A percentile compares a stretch with the other conserved stretches of the same genome.
Evolutionary conservation across 2,113 vertebrate genomes (phyloP).

Genomic region (Amphilophus citrinellus): DNA sequence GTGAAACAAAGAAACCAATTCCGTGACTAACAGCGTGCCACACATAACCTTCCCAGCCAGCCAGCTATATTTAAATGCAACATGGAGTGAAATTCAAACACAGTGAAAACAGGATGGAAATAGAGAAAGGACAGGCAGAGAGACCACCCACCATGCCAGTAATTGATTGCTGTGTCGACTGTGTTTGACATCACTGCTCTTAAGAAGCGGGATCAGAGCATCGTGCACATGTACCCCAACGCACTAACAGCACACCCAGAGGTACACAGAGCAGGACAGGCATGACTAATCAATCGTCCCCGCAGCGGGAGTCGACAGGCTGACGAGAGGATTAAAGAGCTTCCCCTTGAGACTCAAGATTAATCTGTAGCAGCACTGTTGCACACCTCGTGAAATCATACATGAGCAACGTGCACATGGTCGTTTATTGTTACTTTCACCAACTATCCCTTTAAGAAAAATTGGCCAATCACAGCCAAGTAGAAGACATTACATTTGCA

Average conservation of each 20-base stretch:
- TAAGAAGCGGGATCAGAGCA: conserved; percentile 45
- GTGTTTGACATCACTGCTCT: conserved; percentile 55
- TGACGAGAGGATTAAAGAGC: conserved; percentile 60
- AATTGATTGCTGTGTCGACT: conserved; percentile 55
- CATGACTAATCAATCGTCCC: conserved; percentile 69
- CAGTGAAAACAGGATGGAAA: not conserved
- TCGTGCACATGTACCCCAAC: not conserved
- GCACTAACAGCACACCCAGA: conserved; percentile 16
- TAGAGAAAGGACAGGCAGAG: conserved; percentile 5
- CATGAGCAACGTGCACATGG: not conserved
- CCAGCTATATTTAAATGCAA: not conserved
- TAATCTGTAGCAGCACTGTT: conserved; percentile 1
- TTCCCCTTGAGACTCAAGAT: conserved; percentile 32
- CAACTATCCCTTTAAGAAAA: not conserved
- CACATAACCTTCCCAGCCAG: not conserved
- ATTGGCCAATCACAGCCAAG: not conserved
- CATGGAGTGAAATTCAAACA: conserved; percentile 7
- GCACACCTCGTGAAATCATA: not conserved
- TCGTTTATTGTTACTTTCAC: not conserved
- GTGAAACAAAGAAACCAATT: not conserved
- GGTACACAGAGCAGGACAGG: conserved; percentile 54
- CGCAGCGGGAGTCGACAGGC: conserved; percentile 48
- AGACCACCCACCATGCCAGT: conserved; percentile 47
- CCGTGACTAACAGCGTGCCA: not conserved
- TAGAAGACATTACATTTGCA: not conserved